Base-by-base conservation (phyloP, 2,113 vertebrate species). In the Tragelaphus scriptus region DNA sequence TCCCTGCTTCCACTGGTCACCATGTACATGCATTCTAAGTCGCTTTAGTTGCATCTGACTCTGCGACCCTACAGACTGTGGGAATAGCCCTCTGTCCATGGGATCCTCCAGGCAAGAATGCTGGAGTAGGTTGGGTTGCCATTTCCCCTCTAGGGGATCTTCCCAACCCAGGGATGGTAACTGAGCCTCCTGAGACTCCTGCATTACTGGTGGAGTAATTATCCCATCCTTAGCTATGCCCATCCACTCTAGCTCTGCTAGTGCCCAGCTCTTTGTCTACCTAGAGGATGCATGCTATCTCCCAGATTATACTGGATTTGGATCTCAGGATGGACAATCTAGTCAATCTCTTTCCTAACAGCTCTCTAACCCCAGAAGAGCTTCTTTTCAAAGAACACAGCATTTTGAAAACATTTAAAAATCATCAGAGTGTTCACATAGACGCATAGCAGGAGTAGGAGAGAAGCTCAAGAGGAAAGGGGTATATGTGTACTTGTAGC, bases 401-500 rank as follows among this genome's bases (percentile, higher is more conserved):
- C 23, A 44, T 93, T 93, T 68, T 81, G 49, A 86, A 85, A 92
- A 81, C 47, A 44, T 36, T 90, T 53, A 59, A 71, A 94, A 51
- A 44, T 40, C 51, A 82, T 87, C 49, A 26, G 56, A 15, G 32
- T 25, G 55, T 77, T 56, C 61, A 81, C 5, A 12, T 4, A 80
- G 75, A 68, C 77, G 36, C 61, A 36, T 0, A 81, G 47, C 17
- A 87, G 53, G n/a, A 16, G 32, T 77, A 25, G 23, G 36, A 44
- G 12, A 23, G 71, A 44, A 23, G 71, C 36, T 44, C 3, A 40
- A 13, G 23, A 44, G 71, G 36, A 23, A 77, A 44, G 71, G 71
- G 21, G 26, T 44, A 14, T 44, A 75, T 26, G 21, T 77, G 14
- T 44, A 26, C 12, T 77, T 77, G 3, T 7, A 14, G 36, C 23